Evolutionary conservation across 2,113 vertebrate species (phyloP).

Genomic region (Prionailurus bengalensis): DNA sequence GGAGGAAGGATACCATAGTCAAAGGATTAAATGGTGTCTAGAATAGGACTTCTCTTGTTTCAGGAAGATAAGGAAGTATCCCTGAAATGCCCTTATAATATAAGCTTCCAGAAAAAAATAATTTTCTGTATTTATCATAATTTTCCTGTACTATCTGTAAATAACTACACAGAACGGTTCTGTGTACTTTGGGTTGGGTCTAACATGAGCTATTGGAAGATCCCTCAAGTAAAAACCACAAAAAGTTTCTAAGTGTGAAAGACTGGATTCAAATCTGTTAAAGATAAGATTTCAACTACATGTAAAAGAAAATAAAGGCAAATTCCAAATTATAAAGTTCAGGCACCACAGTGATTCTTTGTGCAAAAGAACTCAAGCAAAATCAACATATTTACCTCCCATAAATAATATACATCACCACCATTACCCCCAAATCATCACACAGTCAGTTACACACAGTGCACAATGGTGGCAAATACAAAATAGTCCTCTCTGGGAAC

Average conservation of each 20-base stretch:
- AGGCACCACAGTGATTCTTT: background rate
- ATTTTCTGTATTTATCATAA: background rate
- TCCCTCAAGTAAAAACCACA: background rate
- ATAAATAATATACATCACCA: background rate
- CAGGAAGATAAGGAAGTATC: background rate
- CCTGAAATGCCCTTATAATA: background rate
- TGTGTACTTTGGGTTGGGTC: background rate
- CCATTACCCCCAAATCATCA: background rate
- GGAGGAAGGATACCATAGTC: background rate
- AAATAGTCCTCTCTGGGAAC: background rate
- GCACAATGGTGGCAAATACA: background rate
- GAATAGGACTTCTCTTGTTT: background rate
- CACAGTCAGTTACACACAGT: background rate
- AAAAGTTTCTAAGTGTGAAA: constrained; percentile 50
- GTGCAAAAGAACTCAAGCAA: constrained; percentile 52
- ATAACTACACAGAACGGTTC: background rate
- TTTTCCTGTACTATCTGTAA: background rate
- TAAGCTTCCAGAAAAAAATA: constrained; percentile 7
- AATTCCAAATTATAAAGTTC: constrained; percentile 62
- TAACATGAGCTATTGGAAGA: background rate
- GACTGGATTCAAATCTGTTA: constrained; percentile 31
- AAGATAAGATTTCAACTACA: constrained; percentile 56
- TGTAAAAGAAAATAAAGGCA: constrained; percentile 34
- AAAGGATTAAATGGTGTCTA: background rate
- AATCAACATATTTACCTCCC: background rate